phyloP scores from a whole-genome alignment of 2,113 vertebrate species.

The Boleophthalmus pectinirostris region DNA sequence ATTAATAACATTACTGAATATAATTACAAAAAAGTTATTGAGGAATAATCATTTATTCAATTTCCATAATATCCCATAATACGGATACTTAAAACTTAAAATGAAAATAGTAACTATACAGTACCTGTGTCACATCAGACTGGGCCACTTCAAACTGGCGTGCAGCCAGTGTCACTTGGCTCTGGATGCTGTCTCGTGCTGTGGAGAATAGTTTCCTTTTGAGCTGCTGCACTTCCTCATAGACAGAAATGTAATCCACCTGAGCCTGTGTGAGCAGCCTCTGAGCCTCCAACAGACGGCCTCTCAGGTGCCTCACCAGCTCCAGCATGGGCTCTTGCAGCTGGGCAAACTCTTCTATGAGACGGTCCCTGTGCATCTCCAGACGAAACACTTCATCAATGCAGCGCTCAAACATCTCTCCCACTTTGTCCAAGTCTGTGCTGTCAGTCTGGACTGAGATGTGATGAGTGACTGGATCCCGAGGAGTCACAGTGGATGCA shows the following conservation, averaged over 20 bases:
- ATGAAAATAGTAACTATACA: background rate
- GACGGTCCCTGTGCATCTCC: constrained; percentile 78
- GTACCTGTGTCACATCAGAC: constrained; percentile 67
- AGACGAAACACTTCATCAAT: constrained; percentile 82
- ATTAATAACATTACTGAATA: background rate
- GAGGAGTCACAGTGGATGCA: background rate
- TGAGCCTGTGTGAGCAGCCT: constrained; percentile 79
- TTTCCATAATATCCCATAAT: background rate
- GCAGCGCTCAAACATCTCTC: constrained; percentile 67
- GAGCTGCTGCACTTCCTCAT: constrained; percentile 81
- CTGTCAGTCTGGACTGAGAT: background rate
- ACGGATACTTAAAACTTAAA: too few species aligned
- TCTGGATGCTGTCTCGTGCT: constrained; percentile 86
- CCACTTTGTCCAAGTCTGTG: constrained; percentile 37
- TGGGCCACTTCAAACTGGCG: constrained; percentile 83
- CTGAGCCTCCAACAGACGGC: constrained; percentile 75
- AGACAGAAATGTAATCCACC: constrained; percentile 79
- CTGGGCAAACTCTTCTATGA: constrained; percentile 78
- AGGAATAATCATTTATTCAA: background rate
- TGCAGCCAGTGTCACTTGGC: constrained; percentile 83
- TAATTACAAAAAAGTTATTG: background rate
- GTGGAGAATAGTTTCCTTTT: constrained; percentile 85
- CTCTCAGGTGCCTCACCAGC: constrained; percentile 79
- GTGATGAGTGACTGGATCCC: background rate
- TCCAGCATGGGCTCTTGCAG: constrained; percentile 82